Base-by-base conservation (phyloP, 2,888 invertebrate species). In the Atrina japonica region DNA sequence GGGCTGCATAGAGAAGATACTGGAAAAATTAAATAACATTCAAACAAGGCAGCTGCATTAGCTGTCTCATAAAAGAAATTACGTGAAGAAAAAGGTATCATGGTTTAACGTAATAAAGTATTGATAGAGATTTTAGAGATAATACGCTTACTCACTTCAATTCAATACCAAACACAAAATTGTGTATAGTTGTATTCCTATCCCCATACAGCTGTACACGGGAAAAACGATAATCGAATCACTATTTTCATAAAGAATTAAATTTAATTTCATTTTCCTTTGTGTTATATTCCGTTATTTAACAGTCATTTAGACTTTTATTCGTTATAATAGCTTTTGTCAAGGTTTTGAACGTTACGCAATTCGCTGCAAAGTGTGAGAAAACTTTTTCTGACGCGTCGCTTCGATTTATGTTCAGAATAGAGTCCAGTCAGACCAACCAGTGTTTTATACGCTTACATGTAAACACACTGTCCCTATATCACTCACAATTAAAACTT, bases 261-360 rank as follows among this genome's bases (percentile, higher is more conserved):
- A 68, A 68, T 55, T 68, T 68, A 61, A 59, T 61, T 68, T 68
- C 61, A 53, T 47, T 40, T 55, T 55, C 53, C 45, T 67, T 68
- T 68, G 61, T 68, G 43, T 55, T 61, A 45, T 30, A 52, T 35
- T 30, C 53, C 11, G 55, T 61, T 61, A 68, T 68, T 47, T 61
- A 68, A 68, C 52, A 52, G 53, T 53, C 30, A 61, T 68, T 61
- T 55, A 35, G 43, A 45, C 43, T 61, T 56, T 67, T 30, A 68
- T 68, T 68, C 53, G 43, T 43, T 27, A 16, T 60, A 67, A 67
- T 67, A 52, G 60, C 67, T 27, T 60, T 67, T 67, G 60, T 60
- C 60, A 45, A 29, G 29, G 60, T 60, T 45, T 45, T 43, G 43
- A 30, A 25, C 35, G 18, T 45, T 43, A 52, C 21, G 40, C 29